Evolutionary conservation across 2,888 invertebrate species (phyloP).

Genomic region (Dasysyrphus albostriatus): DNA sequence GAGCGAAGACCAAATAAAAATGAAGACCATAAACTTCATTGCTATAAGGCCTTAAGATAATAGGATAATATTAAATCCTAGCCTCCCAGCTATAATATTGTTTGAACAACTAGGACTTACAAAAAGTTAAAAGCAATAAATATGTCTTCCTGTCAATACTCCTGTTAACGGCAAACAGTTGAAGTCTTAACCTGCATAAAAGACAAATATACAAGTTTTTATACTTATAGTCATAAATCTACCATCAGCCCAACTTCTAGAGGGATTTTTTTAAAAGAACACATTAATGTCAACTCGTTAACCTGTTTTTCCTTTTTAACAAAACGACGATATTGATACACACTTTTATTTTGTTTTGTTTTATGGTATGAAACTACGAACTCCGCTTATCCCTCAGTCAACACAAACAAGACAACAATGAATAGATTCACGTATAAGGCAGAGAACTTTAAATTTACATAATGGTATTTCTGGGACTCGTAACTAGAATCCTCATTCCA

Average conservation of each 20-base stretch:
- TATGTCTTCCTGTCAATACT: background rate
- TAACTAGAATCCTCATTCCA: too few relatives aligned
- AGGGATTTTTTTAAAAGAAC: slow-evolving; percentile 4
- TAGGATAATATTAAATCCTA: too few relatives aligned
- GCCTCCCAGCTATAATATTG: too few relatives aligned
- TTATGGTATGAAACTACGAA: slow-evolving; percentile 1
- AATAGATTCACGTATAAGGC: background rate
- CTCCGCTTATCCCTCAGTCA: background rate
- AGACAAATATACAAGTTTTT: background rate
- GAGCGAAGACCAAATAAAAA: too few relatives aligned
- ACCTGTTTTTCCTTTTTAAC: background rate
- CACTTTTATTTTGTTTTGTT: background rate
- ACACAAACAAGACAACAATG: background rate
- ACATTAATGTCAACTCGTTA: slow-evolving; percentile 5
- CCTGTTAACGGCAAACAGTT: background rate
- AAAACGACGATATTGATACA: background rate
- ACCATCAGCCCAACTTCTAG: background rate
- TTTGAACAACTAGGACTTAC: too few relatives aligned
- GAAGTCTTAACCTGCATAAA: too few relatives aligned
- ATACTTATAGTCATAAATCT: background rate
- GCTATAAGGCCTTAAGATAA: too few relatives aligned
- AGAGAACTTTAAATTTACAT: slow-evolving; percentile 9
- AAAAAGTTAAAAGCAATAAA: background rate
- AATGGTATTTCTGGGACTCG: background rate
- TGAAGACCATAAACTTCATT: too few relatives aligned